Percentiles rank a stretch among this genome's conserved stretches.
Conservation (phyloP, 2,797 vertebrate species). For the Lepilemur ruficaudatus region DNA sequence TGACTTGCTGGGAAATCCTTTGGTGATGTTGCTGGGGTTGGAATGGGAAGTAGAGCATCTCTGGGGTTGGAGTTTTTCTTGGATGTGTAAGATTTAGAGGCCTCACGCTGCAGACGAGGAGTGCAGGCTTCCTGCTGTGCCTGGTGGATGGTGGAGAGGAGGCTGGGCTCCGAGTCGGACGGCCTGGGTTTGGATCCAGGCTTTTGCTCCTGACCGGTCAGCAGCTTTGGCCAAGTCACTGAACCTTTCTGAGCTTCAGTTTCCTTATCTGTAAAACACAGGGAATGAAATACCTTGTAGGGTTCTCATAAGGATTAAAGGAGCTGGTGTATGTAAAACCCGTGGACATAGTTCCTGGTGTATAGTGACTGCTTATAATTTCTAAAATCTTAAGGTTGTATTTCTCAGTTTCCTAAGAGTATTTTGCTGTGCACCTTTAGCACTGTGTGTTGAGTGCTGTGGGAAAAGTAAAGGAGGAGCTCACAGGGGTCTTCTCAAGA, state of each 20-base stretch:
- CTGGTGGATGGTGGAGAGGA: background rate
- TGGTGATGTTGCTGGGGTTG: background rate
- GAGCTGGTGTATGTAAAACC: background rate
- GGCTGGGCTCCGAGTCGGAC: background rate
- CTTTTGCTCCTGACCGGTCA: background rate
- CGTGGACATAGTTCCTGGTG: background rate
- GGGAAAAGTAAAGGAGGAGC: background rate
- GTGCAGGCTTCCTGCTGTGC: background rate
- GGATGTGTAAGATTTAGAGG: background rate
- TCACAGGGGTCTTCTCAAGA: background rate
- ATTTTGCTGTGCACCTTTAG: background rate
- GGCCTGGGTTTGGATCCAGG: background rate
- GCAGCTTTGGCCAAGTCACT: background rate
- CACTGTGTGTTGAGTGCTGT: background rate
- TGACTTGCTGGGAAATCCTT: constrained; percentile 65
- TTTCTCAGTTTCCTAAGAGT: background rate
- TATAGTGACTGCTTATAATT: background rate
- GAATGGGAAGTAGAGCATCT: background rate
- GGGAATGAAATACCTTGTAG: background rate
- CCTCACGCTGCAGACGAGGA: background rate
- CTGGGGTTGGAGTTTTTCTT: background rate
- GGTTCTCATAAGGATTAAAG: background rate
- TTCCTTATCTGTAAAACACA: background rate
- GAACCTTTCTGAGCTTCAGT: background rate
- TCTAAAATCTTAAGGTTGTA: background rate